Conservation (phyloP, 2,113 vertebrate species). For the Tragelaphus strepsiceros region DNA sequence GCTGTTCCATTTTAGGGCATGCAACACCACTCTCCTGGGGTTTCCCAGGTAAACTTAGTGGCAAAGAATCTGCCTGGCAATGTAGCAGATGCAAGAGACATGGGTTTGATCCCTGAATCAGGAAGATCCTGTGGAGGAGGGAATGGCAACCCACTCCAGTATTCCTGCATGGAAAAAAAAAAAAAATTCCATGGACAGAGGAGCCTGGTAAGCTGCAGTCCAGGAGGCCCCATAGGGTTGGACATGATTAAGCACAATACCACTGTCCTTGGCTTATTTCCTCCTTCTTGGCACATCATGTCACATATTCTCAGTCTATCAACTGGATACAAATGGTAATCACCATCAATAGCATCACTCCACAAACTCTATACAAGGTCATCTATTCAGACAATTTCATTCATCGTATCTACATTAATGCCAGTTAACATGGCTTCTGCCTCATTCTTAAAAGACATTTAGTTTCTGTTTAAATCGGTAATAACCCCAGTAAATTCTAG, state of each 20-base stretch:
- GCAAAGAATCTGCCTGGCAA: neutral
- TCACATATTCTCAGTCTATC: neutral
- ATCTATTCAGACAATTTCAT: constrained; percentile 27
- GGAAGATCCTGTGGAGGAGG: neutral
- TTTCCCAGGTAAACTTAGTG: neutral
- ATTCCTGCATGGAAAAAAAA: neutral
- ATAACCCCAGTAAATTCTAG: constrained; percentile 15
- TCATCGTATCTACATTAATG: neutral
- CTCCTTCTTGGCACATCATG: neutral
- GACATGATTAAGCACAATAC: neutral
- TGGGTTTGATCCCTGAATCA: neutral
- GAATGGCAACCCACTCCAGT: neutral
- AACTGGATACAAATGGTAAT: neutral
- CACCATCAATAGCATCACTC: neutral
- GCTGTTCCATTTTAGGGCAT: neutral
- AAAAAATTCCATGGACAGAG: neutral
- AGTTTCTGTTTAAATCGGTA: neutral
- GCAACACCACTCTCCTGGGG: neutral
- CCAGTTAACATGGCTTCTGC: constrained; percentile 47
- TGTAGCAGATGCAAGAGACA: neutral
- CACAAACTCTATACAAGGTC: neutral
- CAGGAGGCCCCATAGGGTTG: neutral
- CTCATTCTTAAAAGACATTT: neutral
- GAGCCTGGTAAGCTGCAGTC: neutral
- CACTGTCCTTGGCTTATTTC: neutral